Base-by-base conservation (phyloP, 64 coral and sea anemone species). In the Stichodactyla mertensii region DNA sequence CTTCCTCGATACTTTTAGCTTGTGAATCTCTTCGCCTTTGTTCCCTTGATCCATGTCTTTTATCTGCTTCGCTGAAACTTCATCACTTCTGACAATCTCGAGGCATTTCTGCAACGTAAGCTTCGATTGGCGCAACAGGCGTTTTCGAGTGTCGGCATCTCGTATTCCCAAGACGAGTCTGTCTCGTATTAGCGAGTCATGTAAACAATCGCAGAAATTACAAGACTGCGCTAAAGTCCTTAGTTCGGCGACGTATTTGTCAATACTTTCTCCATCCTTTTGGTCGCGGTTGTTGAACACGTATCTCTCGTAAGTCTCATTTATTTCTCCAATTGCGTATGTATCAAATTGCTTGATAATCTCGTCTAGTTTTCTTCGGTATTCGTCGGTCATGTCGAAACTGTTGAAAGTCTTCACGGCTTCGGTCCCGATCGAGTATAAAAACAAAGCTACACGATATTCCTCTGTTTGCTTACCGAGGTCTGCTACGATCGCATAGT, bases 311-410 rank as follows among this genome's bases (percentile, higher is more conserved):
- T 87, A 85, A 10, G 85, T 90, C 10, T 94, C 55, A 55, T 94
- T 94, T 4, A 85, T 94, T 55, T 94, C 92, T 18, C 85, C 92
- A 10, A 89, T 53, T 4, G 88, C 79, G 64, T 62, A 94, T 26
- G 87, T 82, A 67, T 94, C 82, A 18, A 83, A 86, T 59, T 85
- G 69, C 77, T 91, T 84, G 19, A 84, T 52, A 9, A 89, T 94
- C 11, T 58, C 53, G 9, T 26, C 22, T 20, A 89, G 60, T 10
- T 89, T 86, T 0, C 62, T 16, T 20, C 61, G 18, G 31, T 90
- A 79, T 84, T 83, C 88, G 16, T 52, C 12, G 19, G 31, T 58
- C 18, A 94, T 6, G 57, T 79, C 86, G 24, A 92, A 92, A 74
- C 87, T 89, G 77, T 86, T 89, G 74, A 89, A 89, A 6, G 51